Percentiles rank a stretch among this genome's conserved stretches.
Conservation (phyloP, 1,140 invertebrate genomes). For the Zaprionus kolodkinae region DNA sequence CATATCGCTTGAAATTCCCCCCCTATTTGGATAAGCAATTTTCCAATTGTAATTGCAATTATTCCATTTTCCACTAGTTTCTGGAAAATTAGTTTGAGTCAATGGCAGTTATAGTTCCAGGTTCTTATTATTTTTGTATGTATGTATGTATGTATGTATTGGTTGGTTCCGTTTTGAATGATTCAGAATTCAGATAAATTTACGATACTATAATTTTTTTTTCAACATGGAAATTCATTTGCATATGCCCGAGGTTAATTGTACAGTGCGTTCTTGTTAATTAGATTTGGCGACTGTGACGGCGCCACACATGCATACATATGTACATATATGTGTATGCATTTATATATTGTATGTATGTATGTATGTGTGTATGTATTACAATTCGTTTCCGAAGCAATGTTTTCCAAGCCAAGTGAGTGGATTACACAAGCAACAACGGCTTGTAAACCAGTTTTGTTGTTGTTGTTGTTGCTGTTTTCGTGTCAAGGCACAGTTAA, state of each 20-base stretch:
- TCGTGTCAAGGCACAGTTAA: conserved; percentile 69
- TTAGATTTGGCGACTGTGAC: conserved; percentile 59
- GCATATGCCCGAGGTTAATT: conserved; percentile 73
- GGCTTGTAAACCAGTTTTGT: conserved; percentile 64
- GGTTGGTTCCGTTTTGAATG: conserved; percentile 25
- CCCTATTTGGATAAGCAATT: background rate
- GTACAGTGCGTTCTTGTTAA: conserved; percentile 68
- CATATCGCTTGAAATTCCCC: background rate
- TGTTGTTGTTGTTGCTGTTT: conserved; percentile 55
- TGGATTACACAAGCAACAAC: conserved; percentile 65
- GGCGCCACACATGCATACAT: background rate
- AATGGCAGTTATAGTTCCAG: background rate
- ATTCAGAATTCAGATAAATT: conserved; percentile 43
- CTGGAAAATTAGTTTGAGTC: background rate
- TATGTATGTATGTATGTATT: too few relatives aligned
- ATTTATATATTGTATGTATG: background rate
- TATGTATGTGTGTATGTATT: too few relatives aligned
- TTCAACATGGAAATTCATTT: conserved; percentile 60
- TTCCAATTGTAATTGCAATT: background rate
- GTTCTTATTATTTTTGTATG: too few relatives aligned
- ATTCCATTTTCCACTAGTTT: background rate
- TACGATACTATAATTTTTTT: conserved; percentile 4
- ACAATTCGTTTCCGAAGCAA: conserved; percentile 4
- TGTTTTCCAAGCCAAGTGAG: conserved; percentile 60
- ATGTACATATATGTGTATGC: background rate